Evolutionary conservation across 2,888 invertebrate species (phyloP), one percentile per base, ranked within the genome.

Genomic region (Linnaemya vulpina): DNA sequence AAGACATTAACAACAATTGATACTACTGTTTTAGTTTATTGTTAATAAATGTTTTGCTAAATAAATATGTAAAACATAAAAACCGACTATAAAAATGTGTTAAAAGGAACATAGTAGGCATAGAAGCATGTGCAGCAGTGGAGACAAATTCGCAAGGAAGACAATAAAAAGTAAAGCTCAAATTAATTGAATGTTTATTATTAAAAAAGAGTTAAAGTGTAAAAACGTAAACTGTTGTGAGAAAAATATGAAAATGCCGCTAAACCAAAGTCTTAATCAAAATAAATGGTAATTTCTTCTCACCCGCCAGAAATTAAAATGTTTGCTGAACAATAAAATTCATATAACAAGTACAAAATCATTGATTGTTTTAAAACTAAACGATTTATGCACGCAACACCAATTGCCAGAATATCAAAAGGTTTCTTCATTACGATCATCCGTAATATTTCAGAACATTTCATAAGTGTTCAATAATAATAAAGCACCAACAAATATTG

Each of bases 351-450:
- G 5, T 8, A 68, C 53, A 40, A 81, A 40, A 60, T 63, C 73
- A 67, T 84, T 84, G 74, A 68, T 68, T 73, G 15, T 40, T 51
- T 38, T 71, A 62, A 43, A 75, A 77, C 55, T 73, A 84, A 84
- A 84, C 77, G 84, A 74, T 81, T 77, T 68, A 68, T 84, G 68
- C 84, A 84, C 80, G 84, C 84, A 81, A 80, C 62, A 49, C 49
- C 67, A 80, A 71, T 71, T 71, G 62, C 30, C 22, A 22, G 7
- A 40, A 60, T 38, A 17, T 7, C 35, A 38, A 5, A 62, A 17
- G n/a, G 1, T 17, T 5, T 35, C 65, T 76, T 65, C 63, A 75
- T 22, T 68, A 60, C 49, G 76, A 67, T 76, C 55, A 63, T 35
- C 9, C 8, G 38, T 35, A 49, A 67, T 38, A 74, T 40, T 40